Conservation (phyloP, 2,113 vertebrate species). For the Edolisoma coerulescens region DNA sequence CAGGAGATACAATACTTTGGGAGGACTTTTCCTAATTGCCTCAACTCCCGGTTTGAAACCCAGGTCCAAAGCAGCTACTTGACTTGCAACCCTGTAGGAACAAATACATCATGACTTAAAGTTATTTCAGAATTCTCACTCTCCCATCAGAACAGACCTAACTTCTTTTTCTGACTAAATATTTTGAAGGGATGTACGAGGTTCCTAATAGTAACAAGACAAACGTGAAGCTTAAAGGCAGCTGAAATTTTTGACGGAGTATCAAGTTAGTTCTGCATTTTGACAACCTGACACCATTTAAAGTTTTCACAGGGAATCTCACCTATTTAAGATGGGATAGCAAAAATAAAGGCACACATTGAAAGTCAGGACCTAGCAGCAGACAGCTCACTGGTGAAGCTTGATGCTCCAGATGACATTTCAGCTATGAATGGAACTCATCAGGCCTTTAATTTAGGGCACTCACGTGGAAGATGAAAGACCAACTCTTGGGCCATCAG, state of each 20-base stretch:
- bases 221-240: not conserved
- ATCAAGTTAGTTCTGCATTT: not conserved
- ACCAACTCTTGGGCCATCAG: not conserved
- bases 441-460: not conserved
- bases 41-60: constrained; percentile 97
- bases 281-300: not conserved
- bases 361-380: not conserved
- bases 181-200: not conserved
- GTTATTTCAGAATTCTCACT: not conserved
- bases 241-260: not conserved
- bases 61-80: constrained; percentile 95
- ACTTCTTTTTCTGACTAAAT: not conserved
- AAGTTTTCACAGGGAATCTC: not conserved
- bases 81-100: constrained; percentile 89
- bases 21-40: constrained; percentile 85
- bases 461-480: not conserved
- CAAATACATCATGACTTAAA: not conserved
- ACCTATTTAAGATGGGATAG: not conserved
- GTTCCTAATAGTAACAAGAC: not conserved
- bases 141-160: not conserved
- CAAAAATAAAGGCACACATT: not conserved
- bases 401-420: not conserved
- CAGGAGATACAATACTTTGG: constrained; percentile 90
- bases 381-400: not conserved
- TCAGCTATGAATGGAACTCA: not conserved